Conservation (phyloP, 2,797 vertebrate genomes). For the Argentina silus region DNA sequence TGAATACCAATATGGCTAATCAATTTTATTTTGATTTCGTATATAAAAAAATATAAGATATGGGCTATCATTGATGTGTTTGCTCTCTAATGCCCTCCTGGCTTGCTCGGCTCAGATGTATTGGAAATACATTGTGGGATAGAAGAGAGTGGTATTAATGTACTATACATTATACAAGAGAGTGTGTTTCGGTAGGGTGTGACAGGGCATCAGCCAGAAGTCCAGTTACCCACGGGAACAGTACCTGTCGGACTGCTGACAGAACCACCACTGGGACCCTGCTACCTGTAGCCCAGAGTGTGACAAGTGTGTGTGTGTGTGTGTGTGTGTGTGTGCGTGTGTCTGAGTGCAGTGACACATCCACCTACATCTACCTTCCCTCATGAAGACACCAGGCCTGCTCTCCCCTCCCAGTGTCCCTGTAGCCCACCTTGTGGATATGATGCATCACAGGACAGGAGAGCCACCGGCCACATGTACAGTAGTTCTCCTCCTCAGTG, state of each 20-base stretch:
- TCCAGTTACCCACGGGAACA: slow-evolving; percentile 3
- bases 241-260: neutral
- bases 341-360: neutral
- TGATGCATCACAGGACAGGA: slow-evolving; percentile 44
- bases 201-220: neutral
- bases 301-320: neutral
- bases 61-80: slow-evolving; percentile 72
- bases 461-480: slow-evolving; percentile 53
- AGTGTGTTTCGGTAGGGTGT: slow-evolving; percentile 42
- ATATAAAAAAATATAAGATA: slow-evolving; percentile 66
- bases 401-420: neutral
- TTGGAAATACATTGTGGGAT: slow-evolving; percentile 40
- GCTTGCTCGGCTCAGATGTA: slow-evolving; percentile 57
- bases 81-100: slow-evolving; percentile 53
- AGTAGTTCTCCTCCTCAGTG: slow-evolving; percentile 25
- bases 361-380: neutral
- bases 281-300: neutral
- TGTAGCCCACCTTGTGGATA: slow-evolving; percentile 34
- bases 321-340: neutral
- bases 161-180: slow-evolving; percentile 29
- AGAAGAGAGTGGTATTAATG: slow-evolving; percentile 33
- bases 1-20: slow-evolving; percentile 83
- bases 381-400: neutral
- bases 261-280: neutral
- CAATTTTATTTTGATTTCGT: slow-evolving; percentile 67